phyloP scores from a whole-genome alignment of 2,888 invertebrate genomes.

The Thymelicus sylvestris region DNA sequence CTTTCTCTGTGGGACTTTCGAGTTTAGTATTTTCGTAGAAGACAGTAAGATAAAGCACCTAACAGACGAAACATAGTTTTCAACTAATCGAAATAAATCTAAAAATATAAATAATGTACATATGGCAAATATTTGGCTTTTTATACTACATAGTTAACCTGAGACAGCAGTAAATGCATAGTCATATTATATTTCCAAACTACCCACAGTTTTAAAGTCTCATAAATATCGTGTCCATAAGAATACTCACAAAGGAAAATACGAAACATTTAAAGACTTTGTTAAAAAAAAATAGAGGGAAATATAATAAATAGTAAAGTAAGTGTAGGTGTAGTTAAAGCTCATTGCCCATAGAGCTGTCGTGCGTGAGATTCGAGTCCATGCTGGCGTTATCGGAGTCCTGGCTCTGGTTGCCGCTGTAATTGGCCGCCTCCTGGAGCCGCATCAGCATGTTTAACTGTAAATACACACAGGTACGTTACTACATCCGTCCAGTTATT shows the following conservation, averaged over 20 bases:
- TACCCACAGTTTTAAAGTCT: slow-evolving; percentile 30
- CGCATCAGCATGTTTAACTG: slow-evolving; percentile 98
- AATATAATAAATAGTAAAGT: slow-evolving; percentile 28
- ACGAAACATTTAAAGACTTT: slow-evolving; percentile 16
- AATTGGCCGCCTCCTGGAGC: slow-evolving; percentile 97
- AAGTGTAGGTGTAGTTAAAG: slow-evolving; percentile 53
- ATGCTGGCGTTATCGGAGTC: slow-evolving; percentile 95
- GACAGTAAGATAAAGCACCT: slow-evolving; percentile 47
- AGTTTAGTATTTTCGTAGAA: slow-evolving; percentile 46
- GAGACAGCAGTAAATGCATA: slow-evolving; percentile 46
- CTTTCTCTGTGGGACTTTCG: slow-evolving; percentile 52
- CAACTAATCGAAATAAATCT: slow-evolving; percentile 57
- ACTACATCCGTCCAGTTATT: too few relatives aligned
- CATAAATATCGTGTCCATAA: slow-evolving; percentile 19
- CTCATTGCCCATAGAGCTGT: slow-evolving; percentile 86
- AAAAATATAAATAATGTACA: slow-evolving; percentile 77
- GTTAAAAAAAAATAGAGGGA: slow-evolving; percentile 12
- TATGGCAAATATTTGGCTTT: slow-evolving; percentile 84
- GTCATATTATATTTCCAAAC: slow-evolving; percentile 31
- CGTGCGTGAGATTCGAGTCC: slow-evolving; percentile 91
- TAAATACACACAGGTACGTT: slow-evolving; percentile 56
- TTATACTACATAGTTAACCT: slow-evolving; percentile 64
- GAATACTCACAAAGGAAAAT: slow-evolving; percentile 24
- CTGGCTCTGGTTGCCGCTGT: slow-evolving; percentile 95
- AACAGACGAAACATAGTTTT: slow-evolving; percentile 44